These are phyloP conservation scores for Lapara coniferarum DNA, from an alignment of 2,888 invertebrate species.

Conservation along the genomic window DNA sequence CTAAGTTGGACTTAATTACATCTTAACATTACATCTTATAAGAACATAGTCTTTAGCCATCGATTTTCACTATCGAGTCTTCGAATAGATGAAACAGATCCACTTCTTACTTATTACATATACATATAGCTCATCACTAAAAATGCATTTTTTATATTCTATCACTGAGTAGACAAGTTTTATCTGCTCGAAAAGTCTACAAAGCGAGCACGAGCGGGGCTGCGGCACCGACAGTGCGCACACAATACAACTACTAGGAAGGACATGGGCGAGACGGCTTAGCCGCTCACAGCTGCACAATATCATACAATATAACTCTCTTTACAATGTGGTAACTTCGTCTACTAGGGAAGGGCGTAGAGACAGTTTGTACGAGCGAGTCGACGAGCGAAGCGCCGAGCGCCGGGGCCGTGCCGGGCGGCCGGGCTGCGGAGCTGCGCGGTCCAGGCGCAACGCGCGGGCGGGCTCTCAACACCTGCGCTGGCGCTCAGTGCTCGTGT, in stretches of 20 bases:
- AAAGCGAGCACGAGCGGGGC: conserved; percentile 67
- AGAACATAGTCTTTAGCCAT: conserved; percentile 81
- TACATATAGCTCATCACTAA: conserved; percentile 80
- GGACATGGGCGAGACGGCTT: conserved; percentile 74
- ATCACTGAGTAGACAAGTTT: conserved; percentile 82
- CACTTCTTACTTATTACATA: conserved; percentile 74
- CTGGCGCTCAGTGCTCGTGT: conserved; percentile 74
- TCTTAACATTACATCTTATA: conserved; percentile 69
- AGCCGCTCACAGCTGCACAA: conserved; percentile 78
- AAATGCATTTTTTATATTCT: conserved; percentile 81
- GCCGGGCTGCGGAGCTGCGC: conserved; percentile 50
- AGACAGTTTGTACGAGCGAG: conserved; percentile 74
- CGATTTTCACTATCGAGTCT: conserved; percentile 77
- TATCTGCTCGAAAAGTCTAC: conserved; percentile 81
- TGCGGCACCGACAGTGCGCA: conserved; percentile 28
- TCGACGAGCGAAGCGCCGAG: conserved; percentile 45
- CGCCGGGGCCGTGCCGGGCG: conserved; percentile 40
- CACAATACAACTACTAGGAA: conserved; percentile 77
- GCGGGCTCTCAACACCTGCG: conserved; percentile 40
- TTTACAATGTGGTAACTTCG: conserved; percentile 81
- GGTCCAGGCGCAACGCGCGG: conserved; percentile 60
- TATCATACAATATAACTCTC: conserved; percentile 74
- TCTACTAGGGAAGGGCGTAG: conserved; percentile 64
- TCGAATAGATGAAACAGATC: conserved; percentile 84
- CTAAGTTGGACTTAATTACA: conserved; percentile 75